Percentiles rank a stretch among this genome's conserved stretches.
Conservation (phyloP, 2,797 vertebrate species). For the Podarcis siculus region DNA sequence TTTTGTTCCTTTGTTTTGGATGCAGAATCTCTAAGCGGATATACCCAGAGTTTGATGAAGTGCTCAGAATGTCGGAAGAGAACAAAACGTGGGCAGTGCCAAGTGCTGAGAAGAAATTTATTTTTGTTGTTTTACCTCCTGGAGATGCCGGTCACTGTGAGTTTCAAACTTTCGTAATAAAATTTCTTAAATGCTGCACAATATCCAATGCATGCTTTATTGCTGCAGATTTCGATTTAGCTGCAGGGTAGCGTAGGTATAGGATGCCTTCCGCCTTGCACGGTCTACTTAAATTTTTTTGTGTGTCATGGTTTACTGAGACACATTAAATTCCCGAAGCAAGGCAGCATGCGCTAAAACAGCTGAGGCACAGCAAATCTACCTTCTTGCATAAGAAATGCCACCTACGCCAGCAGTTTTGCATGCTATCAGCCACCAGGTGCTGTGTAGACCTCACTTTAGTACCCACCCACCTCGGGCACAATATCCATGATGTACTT, state of each 20-base stretch:
- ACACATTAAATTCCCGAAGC: not conserved
- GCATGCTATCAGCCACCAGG: not conserved
- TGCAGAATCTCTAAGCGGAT: slow-evolving; percentile 75
- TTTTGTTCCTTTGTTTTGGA: slow-evolving; percentile 24
- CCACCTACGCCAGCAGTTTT: not conserved
- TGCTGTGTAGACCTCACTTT: not conserved
- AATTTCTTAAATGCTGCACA: not conserved
- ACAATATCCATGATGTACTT: not conserved
- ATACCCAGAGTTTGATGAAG: slow-evolving; percentile 80
- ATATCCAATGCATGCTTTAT: not conserved
- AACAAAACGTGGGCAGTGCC: slow-evolving; percentile 56
- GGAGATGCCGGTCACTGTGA: slow-evolving; percentile 41
- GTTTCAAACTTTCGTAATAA: slow-evolving; percentile 27
- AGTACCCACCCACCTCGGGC: too few species aligned
- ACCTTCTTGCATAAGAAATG: too few species aligned
- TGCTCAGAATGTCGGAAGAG: slow-evolving; percentile 65
- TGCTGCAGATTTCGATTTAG: not conserved
- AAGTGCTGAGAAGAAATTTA: slow-evolving; percentile 80
- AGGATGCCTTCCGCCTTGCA: not conserved
- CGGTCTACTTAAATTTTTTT: not conserved
- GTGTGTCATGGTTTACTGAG: not conserved
- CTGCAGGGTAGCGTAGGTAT: not conserved
- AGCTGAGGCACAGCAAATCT: not conserved
- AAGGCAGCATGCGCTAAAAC: not conserved
- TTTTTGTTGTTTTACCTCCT: slow-evolving; percentile 78